phyloP scores from a whole-genome alignment of 1,140 invertebrate genomes.

The Leptinotarsa undecemlineata region DNA sequence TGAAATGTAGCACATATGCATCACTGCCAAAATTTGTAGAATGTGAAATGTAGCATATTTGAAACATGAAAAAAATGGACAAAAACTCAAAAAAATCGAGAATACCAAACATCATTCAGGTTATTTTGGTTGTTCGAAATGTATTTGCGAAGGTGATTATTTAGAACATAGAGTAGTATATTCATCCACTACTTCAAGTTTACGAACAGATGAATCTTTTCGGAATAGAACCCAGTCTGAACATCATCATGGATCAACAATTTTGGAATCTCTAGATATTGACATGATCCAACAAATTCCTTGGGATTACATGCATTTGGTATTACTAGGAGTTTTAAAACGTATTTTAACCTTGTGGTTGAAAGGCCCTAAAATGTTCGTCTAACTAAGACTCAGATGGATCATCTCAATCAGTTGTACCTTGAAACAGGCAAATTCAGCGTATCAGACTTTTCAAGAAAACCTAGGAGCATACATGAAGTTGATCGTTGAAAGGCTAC shows the following conservation, averaged over 20 bases:
- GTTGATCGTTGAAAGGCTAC: slow-evolving; percentile 26
- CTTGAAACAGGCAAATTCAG: slow-evolving; percentile 12
- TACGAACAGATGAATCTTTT: slow-evolving; percentile 20
- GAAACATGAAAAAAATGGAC: no score
- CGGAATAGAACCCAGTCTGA: slow-evolving; percentile 18
- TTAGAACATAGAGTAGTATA: slow-evolving; percentile 7
- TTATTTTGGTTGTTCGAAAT: slow-evolving; percentile 11
- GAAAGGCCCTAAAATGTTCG: slow-evolving; percentile 14
- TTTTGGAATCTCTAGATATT: slow-evolving; percentile 13
- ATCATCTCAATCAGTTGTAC: slow-evolving; percentile 13
- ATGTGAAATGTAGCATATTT: no score
- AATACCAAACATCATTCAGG: slow-evolving; percentile 15
- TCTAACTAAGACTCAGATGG: slow-evolving; percentile 10
- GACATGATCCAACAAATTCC: slow-evolving; percentile 18
- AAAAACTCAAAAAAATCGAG: no score
- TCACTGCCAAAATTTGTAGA: no score
- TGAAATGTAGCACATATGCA: no score
- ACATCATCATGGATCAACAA: slow-evolving; percentile 13
- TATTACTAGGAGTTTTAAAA: slow-evolving; percentile 20
- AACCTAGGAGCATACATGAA: slow-evolving; percentile 17
- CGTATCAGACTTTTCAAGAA: slow-evolving; percentile 19
- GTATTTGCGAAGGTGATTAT: slow-evolving; percentile 14
- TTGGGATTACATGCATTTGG: slow-evolving; percentile 5
- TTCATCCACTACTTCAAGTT: slow-evolving; percentile 26
- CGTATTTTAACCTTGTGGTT: slow-evolving; percentile 21